Percentiles rank a stretch among this genome's conserved stretches.
These are phyloP conservation scores for Mythimna albipuncta DNA, from an alignment of 2,888 invertebrate genomes.

Conservation along the genomic window DNA sequence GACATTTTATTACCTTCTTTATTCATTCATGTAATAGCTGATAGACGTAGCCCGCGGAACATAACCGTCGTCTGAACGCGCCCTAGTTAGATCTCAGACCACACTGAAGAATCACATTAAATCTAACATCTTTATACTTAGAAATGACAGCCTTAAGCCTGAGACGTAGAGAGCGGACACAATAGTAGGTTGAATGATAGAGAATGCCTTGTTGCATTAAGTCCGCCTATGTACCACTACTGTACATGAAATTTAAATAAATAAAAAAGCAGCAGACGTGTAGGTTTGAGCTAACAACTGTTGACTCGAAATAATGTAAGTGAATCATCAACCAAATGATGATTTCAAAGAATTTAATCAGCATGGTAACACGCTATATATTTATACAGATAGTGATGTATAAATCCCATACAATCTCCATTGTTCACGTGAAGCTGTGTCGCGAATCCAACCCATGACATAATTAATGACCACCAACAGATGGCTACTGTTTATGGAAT, in stretches of 20 bases:
- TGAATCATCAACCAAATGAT: neutral
- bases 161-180: neutral
- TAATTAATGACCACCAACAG: conserved; percentile 53
- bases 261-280: neutral
- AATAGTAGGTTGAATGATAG: neutral
- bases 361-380: neutral
- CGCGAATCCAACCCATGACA: conserved; percentile 53
- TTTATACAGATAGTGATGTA: conserved; percentile 15
- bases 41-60: conserved; percentile 2
- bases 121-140: neutral
- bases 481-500: conserved; percentile 18
- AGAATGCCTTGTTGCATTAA: too few relatives aligned
- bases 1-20: conserved; percentile 38
- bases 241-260: too few relatives aligned
- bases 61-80: neutral
- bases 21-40: conserved; percentile 19
- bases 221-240: too few relatives aligned
- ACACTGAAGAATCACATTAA: conserved; percentile 6
- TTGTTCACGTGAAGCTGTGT: conserved; percentile 58
- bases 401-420: conserved; percentile 50
- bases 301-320: neutral
- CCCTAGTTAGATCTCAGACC: conserved; percentile 1
- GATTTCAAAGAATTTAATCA: neutral
- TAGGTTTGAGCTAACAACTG: neutral
- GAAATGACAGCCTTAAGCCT: neutral